A percentile compares a stretch with the other conserved stretches of the same genome.
Conservation (phyloP, 1,140 invertebrate genomes). For the Drosophila guanche region DNA sequence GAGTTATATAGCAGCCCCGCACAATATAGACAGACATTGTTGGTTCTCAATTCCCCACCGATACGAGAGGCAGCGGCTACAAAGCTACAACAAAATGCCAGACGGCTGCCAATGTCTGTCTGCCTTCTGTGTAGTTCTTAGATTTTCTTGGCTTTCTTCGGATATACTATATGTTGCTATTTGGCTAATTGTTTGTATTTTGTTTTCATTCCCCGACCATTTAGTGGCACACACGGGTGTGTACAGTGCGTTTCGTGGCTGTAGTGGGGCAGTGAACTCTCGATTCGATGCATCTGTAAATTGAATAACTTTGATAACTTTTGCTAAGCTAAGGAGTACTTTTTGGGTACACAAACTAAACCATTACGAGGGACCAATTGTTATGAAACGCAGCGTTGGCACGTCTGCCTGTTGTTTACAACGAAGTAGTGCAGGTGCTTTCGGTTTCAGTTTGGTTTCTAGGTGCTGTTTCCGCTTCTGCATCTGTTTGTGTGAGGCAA, state of each 20-base stretch:
- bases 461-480: not conserved
- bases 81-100: constrained; percentile 49
- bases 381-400: constrained; percentile 16
- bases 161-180: constrained; percentile 40
- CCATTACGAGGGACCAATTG: not conserved
- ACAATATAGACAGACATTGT: constrained; percentile 49
- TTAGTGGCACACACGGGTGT: constrained; percentile 14
- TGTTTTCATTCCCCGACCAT: constrained; percentile 48
- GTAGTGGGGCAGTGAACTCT: not conserved
- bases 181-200: constrained; percentile 68
- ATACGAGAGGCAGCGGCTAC: constrained; percentile 20
- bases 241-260: constrained; percentile 25
- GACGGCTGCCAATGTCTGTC: constrained; percentile 75
- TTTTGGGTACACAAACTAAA: too few species aligned
- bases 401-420: constrained; percentile 35
- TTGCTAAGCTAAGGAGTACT: too few species aligned
- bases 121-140: constrained; percentile 46
- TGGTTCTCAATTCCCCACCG: constrained; percentile 46
- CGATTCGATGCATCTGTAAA: too few species aligned
- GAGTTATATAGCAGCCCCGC: constrained; percentile 40
- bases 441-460: constrained; percentile 12
- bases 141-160: constrained; percentile 19
- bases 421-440: constrained; percentile 30
- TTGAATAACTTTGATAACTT: too few species aligned
- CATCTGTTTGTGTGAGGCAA: constrained; percentile 26